Conservation (phyloP, 2,888 invertebrate species). For the Blastobasis adustella region DNA sequence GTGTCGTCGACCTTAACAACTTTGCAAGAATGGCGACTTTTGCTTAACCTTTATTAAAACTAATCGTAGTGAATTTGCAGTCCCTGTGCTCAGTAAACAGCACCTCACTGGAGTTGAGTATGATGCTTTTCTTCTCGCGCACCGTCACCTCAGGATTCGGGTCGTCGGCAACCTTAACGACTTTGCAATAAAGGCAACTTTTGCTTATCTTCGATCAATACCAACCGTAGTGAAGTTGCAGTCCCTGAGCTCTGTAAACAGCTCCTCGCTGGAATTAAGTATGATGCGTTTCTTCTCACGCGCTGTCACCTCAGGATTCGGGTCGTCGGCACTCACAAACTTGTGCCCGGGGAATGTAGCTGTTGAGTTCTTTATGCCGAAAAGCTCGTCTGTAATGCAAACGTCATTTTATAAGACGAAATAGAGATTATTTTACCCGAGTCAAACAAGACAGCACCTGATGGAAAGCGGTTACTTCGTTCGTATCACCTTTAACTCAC, state of each 20-base stretch:
- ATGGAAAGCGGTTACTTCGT: no score
- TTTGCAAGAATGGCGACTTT: neutral
- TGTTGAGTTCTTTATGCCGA: constrained; percentile 87
- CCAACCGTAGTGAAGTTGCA: constrained; percentile 90
- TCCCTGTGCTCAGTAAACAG: constrained; percentile 92
- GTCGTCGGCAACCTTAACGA: constrained; percentile 62
- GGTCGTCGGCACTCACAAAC: constrained; percentile 82
- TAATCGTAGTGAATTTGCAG: constrained; percentile 90
- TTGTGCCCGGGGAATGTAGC: constrained; percentile 90
- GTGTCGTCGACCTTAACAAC: neutral
- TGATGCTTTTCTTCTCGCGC: constrained; percentile 82
- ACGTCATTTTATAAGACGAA: no score
- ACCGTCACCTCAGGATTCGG: constrained; percentile 71
- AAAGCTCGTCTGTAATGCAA: constrained; percentile 85
- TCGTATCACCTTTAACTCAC: no score
- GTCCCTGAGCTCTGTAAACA: constrained; percentile 92
- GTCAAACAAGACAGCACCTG: no score
- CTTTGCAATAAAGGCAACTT: no score
- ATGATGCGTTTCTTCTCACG: constrained; percentile 83
- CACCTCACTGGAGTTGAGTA: constrained; percentile 92
- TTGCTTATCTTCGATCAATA: constrained; percentile 1
- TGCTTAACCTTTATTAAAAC: constrained; percentile 9
- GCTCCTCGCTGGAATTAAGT: constrained; percentile 91
- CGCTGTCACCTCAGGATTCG: constrained; percentile 69
- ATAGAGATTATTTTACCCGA: no score